Evolutionary conservation across 2,888 invertebrate genomes (phyloP), one percentile per base, ranked within the genome.

Genomic region (Mayetiola destructor): DNA sequence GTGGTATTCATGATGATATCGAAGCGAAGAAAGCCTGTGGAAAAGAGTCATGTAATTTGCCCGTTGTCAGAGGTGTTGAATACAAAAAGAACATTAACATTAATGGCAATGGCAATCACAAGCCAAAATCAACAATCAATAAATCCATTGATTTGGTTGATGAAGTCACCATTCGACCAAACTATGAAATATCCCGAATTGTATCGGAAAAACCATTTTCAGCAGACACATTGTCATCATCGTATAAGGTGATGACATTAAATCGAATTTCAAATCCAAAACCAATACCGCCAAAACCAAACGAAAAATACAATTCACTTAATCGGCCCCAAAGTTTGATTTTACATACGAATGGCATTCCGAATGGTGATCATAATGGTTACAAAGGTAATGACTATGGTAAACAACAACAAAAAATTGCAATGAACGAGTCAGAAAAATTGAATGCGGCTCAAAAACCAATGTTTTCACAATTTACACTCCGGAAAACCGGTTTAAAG

Each of bases 401-500:
- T 36, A 27, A 37, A 36, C 27, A 32, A 52, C 5, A 36, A 52
- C 18, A 37, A 18, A n/a, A n/a, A n/a, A n/a, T n/a, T 57, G 29
- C 2, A 27, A 29, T n/a, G 9, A 39, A 52, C 21, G 4, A 14
- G 2, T 3, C n/a, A 12, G 5, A 29, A 16, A 29, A 29, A n/a
- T 29, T 2, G 8, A 48, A 23, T 23, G 40, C 16, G 21, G 5
- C 21, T 6, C 30, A 53, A 53, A 53, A 32, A 32, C 53, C 53
- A 2, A 67, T 66, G 37, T 76, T 76, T 64, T 75, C 75, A 0
- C 76, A 76, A 61, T 68, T 67, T 10, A 74, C 72, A 2, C 63
- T 77, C 58, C 68, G 75, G n/a, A 68, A 73, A 60, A 76, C 76
- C 0, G 76, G 76, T 6, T 64, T 70, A 23, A 71, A 71, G 59